A percentile compares a stretch with the other conserved stretches of the same genome.
Conservation (phyloP, 2,113 vertebrate genomes). For the Pogonocichla stellata region DNA sequence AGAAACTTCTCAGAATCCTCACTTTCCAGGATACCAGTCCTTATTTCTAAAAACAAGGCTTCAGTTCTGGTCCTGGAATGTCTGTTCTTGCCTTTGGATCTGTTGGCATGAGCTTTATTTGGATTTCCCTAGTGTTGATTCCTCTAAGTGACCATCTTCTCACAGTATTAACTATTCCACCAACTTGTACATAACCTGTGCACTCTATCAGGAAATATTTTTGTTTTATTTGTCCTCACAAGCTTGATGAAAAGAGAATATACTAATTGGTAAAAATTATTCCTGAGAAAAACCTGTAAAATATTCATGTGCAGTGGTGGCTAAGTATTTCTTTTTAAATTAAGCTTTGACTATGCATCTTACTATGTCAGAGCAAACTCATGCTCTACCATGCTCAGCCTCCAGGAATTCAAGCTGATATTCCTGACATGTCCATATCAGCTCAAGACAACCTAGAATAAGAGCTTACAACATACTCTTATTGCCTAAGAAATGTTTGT, state of each 20-base stretch:
- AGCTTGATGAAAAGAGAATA: not conserved
- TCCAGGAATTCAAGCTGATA: not conserved
- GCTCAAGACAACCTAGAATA: not conserved
- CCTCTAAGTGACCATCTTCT: not conserved
- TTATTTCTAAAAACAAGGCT: not conserved
- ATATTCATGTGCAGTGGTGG: not conserved
- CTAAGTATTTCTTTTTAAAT: not conserved
- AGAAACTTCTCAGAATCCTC: not conserved
- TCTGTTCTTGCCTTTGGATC: not conserved
- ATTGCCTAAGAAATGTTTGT: not conserved
- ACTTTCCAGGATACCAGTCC: fast-evolving
- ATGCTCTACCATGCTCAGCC: not conserved
- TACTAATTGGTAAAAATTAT: not conserved
- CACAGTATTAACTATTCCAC: not conserved
- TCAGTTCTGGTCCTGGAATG: not conserved
- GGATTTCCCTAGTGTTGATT: not conserved
- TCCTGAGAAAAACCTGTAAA: not conserved
- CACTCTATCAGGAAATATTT: not conserved
- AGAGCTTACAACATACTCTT: not conserved
- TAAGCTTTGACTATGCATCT: not conserved
- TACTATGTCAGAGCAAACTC: not conserved
- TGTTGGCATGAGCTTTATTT: not conserved
- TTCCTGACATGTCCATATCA: not conserved
- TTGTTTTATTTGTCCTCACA: not conserved
- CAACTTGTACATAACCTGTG: not conserved